Percentiles rank a stretch among this genome's conserved stretches.
These are phyloP conservation scores for Choloepus hoffmanni DNA, from an alignment of 2,113 vertebrate genomes.

Conservation along the genomic window DNA sequence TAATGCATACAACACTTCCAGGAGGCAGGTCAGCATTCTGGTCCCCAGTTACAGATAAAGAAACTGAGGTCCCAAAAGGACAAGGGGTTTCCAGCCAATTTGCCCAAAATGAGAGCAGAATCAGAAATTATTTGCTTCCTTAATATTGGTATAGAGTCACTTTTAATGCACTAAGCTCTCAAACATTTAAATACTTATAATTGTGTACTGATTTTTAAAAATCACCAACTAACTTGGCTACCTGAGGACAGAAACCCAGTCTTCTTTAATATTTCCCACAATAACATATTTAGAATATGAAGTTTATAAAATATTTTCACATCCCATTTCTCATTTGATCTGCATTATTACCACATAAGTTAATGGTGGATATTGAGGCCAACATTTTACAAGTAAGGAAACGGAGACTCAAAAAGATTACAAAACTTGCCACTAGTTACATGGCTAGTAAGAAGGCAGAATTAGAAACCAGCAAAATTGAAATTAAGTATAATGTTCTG, in stretches of 20 bases:
- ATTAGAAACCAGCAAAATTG: neutral
- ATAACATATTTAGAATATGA: neutral
- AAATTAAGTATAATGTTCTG: neutral
- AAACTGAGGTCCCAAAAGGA: slow-evolving; percentile 52
- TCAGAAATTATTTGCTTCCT: slow-evolving; percentile 37
- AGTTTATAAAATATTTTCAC: neutral
- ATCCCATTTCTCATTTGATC: neutral
- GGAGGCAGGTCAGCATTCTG: slow-evolving; percentile 40
- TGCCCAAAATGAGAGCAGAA: neutral
- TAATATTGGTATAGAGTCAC: slow-evolving; percentile 26
- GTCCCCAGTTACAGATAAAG: slow-evolving; percentile 30
- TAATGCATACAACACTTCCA: slow-evolving; percentile 54
- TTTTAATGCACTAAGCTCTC: neutral
- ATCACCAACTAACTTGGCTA: neutral
- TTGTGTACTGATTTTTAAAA: slow-evolving; percentile 28
- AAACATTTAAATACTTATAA: slow-evolving; percentile 32
- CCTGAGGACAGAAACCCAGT: neutral
- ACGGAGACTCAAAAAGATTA: neutral
- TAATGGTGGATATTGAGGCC: neutral
- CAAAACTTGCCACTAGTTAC: neutral
- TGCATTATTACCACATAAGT: neutral
- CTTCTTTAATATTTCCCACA: neutral
- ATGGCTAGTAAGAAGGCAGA: neutral
- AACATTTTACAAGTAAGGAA: neutral
- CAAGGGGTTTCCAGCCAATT: slow-evolving; percentile 15